These are phyloP conservation scores for Pachliopta kotzebuea DNA, from an alignment of 2,888 invertebrate genomes.

Conservation along the genomic window DNA sequence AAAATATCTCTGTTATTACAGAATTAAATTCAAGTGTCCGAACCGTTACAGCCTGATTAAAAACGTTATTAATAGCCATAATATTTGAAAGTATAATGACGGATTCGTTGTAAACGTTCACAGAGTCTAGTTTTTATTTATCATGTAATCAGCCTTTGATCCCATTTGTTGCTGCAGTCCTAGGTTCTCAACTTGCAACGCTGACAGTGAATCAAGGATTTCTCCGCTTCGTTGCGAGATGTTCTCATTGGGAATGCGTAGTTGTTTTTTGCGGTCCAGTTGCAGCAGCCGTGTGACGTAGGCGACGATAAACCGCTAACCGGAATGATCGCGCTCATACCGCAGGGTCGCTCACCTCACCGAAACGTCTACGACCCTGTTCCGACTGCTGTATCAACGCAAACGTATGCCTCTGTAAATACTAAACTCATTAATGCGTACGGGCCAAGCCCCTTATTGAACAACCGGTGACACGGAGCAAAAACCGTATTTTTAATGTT, in stretches of 20 bases:
- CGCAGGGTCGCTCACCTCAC: slow-evolving; percentile 68
- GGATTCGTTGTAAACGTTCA: background rate
- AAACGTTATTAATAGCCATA: background rate
- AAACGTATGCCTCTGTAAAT: slow-evolving; percentile 55
- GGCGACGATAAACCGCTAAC: slow-evolving; percentile 57
- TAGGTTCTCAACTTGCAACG: background rate
- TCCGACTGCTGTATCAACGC: slow-evolving; percentile 52
- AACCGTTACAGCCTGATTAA: background rate
- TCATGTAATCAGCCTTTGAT: too few relatives aligned
- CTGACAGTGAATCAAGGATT: background rate
- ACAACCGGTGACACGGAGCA: slow-evolving; percentile 3
- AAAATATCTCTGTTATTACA: background rate
- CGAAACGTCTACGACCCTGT: slow-evolving; percentile 66
- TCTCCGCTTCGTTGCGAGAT: slow-evolving; percentile 31
- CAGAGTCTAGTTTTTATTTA: background rate
- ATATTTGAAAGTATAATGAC: background rate
- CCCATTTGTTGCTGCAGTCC: too few relatives aligned
- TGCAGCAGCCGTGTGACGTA: slow-evolving; percentile 38
- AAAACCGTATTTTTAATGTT: slow-evolving; percentile 10
- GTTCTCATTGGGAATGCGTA: slow-evolving; percentile 41
- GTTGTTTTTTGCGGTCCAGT: slow-evolving; percentile 57
- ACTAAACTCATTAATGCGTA: slow-evolving; percentile 33
- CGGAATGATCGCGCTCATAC: slow-evolving; percentile 63
- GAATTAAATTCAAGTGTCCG: background rate
- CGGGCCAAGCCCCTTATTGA: slow-evolving; percentile 30